Conservation (phyloP, 2,113 vertebrate species). For the Calidris pygmaea region DNA sequence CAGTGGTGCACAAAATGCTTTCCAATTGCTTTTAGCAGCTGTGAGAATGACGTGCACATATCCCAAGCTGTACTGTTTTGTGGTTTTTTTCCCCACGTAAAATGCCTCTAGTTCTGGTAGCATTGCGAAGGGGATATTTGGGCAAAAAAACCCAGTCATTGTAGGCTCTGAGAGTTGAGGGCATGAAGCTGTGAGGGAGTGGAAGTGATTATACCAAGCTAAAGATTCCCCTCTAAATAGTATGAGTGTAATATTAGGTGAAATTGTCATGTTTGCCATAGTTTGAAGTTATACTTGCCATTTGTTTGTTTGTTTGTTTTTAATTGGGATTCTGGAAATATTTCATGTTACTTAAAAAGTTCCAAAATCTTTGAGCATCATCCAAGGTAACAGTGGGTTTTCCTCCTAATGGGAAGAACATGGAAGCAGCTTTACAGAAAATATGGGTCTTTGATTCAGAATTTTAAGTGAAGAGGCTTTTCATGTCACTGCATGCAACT, state of each 20-base stretch:
- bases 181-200: not conserved
- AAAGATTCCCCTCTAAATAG: not conserved
- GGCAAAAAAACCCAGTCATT: not conserved
- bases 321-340: not conserved
- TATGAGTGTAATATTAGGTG: not conserved
- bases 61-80: not conserved
- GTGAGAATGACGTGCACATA: not conserved
- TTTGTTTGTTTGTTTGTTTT: not conserved
- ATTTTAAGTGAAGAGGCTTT: conserved; percentile 11
- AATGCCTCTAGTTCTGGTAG: not conserved
- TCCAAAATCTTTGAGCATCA: not conserved
- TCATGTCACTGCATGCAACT: conserved; percentile 44
- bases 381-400: not conserved
- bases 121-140: not conserved
- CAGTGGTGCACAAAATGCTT: conserved; percentile 47
- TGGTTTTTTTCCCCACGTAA: not conserved
- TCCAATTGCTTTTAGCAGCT: conserved; percentile 27
- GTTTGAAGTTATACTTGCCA: not conserved
- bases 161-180: not conserved
- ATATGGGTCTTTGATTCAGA: conserved; percentile 10
- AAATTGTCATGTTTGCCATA: not conserved
- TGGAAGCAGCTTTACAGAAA: conserved; percentile 54
- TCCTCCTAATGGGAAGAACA: conserved; percentile 40
- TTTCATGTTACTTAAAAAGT: not conserved
- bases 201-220: not conserved